Conservation (phyloP, 2,113 vertebrate species). For the Diadophis punctatus region DNA sequence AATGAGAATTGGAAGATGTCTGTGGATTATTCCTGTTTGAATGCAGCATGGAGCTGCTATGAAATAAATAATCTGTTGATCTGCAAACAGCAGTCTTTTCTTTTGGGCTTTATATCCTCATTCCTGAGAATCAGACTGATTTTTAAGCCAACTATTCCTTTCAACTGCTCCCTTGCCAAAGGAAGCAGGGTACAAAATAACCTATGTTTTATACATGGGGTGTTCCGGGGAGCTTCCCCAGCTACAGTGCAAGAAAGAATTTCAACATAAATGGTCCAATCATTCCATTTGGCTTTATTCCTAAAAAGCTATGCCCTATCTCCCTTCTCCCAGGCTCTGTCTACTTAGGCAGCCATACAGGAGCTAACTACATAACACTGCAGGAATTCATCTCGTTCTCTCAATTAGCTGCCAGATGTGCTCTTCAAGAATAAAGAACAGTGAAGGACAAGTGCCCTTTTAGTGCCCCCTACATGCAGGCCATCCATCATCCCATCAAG, state of each 20-base stretch:
- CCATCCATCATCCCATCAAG: conserved; percentile 22
- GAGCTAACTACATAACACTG: conserved; percentile 9
- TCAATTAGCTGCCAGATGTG: conserved; percentile 4
- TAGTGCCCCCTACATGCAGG: conserved; percentile 2
- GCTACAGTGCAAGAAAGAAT: not conserved
- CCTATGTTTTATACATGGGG: not conserved
- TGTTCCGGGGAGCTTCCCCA: conserved; percentile 16
- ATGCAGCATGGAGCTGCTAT: not conserved
- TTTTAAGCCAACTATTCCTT: not conserved
- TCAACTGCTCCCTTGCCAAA: conserved; percentile 16
- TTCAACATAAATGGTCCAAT: conserved; percentile 14
- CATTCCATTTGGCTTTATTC: conserved; percentile 11
- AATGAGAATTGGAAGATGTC: not conserved
- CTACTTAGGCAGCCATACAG: not conserved
- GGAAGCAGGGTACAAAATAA: conserved; percentile 14
- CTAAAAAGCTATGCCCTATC: not conserved
- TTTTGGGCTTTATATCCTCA: not conserved
- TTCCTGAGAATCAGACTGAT: not conserved
- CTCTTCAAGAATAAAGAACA: conserved; percentile 10
- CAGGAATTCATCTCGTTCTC: conserved; percentile 15
- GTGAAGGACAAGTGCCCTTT: not conserved
- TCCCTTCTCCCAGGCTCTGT: conserved; percentile 7
- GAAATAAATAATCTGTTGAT: conserved; percentile 16
- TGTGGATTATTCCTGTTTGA: not conserved
- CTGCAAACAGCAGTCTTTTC: conserved; percentile 19